Base-by-base conservation (phyloP, 2,888 invertebrate species). In the Linnaemya vulpina region DNA sequence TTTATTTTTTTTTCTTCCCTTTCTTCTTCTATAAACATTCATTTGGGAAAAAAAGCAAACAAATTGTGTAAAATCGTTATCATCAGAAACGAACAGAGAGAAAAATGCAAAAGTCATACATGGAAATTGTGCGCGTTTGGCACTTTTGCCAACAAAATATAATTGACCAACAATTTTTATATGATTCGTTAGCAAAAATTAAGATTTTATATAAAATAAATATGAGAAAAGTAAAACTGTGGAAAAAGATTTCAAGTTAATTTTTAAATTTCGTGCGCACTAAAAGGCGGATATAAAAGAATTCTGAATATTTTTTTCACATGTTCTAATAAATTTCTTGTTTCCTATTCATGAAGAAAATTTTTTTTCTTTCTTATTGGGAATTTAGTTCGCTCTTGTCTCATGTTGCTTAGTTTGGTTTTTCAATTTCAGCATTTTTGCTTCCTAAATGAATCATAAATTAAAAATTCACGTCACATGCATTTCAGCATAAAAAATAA, bases 121-220 rank as follows among this genome's bases (percentile, higher is more conserved):
- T 84, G 87, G 75, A 87, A 87, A 88, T 81, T 87, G 76, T 77
- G 88, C 89, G 87, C 87, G 88, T 90, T 92, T 90, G 90, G 91
- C 92, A 91, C 90, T 91, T 85, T 92, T 92, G 92, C 3, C 30
- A 53, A 35, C 17, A 51, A 9, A 51, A 51, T 30, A 58, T 92
- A 92, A 92, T 92, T 92, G 92, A 92, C 92, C 91, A 91, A 91
- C 91, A 90, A 91, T 91, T 92, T 85, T 92, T 91, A 92, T 92
- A 91, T 91, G 92, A 92, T 91, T 92, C 92, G 92, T 92, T 92
- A 91, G 90, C 88, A 88, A 87, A 88, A 89, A 87, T 88, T 87
- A n/a, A 40, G 49, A 58, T 71, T 78, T 83, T 80, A 73, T 78
- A 30, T 11, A 51, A 75, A 63, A 20, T 13, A 5, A 49, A 49